These are phyloP conservation scores for Bryconaethiops microstoma DNA, from an alignment of 2,797 vertebrate genomes.

Conservation along the genomic window DNA sequence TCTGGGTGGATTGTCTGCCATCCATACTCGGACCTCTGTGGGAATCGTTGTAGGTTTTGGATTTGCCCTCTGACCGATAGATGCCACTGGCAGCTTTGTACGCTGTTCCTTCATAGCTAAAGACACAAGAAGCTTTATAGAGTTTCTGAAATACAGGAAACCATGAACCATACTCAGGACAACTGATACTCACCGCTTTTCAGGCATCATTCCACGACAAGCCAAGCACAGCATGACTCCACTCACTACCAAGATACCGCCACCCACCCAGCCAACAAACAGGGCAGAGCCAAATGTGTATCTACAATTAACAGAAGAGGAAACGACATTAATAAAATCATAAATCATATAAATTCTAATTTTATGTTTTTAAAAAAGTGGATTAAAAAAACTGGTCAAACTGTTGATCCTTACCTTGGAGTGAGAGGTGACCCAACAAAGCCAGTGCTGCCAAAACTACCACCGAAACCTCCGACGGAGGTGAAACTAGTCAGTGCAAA, in stretches of 20 bases:
- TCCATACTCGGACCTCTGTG: constrained; percentile 78
- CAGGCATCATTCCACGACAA: constrained; percentile 82
- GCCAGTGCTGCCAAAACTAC: constrained; percentile 53
- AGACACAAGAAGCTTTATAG: neutral
- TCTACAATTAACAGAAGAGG: constrained; percentile 65
- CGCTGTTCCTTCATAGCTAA: constrained; percentile 83
- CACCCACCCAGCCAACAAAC: constrained; percentile 91
- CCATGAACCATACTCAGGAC: neutral
- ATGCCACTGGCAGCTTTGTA: constrained; percentile 82
- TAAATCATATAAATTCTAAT: too few relatives aligned
- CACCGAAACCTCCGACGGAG: constrained; percentile 27
- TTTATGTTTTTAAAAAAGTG: neutral
- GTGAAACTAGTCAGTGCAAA: constrained; percentile 76
- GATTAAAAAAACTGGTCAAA: neutral
- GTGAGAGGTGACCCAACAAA: constrained; percentile 63
- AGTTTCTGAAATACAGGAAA: too few relatives aligned
- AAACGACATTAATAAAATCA: neutral
- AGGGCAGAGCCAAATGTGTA: constrained; percentile 92
- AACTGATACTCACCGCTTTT: constrained; percentile 76
- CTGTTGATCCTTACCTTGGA: constrained; percentile 63
- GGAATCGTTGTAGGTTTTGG: constrained; percentile 73
- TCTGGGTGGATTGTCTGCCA: constrained; percentile 79
- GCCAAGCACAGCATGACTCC: constrained; percentile 89
- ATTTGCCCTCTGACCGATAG: constrained; percentile 77
- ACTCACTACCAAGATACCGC: constrained; percentile 82